A percentile compares a stretch with the other conserved stretches of the same genome.
These are phyloP conservation scores for Cavia porcellus DNA, from an alignment of 2,113 vertebrate species.

Conservation along the genomic window DNA sequence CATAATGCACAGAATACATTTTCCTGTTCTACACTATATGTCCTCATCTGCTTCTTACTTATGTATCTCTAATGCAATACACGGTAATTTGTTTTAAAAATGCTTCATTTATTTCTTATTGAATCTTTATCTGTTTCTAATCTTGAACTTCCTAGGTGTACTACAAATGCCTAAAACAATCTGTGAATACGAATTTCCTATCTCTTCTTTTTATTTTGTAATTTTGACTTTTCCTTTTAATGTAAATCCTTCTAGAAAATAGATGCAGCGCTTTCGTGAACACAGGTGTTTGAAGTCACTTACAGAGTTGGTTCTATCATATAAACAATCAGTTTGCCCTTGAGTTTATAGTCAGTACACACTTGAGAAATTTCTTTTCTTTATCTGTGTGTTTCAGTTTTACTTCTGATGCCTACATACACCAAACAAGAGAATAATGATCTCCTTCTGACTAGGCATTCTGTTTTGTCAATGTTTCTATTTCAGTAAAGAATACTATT, in stretches of 20 bases:
- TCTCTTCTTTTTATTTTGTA: neutral
- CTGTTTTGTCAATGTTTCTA: neutral
- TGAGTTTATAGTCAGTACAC: neutral
- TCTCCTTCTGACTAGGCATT: neutral
- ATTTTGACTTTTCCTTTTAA: constrained; percentile 19
- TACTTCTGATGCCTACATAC: neutral
- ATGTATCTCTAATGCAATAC: neutral
- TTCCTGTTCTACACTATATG: neutral
- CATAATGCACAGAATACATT: neutral
- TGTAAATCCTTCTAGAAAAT: neutral
- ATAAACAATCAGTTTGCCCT: neutral
- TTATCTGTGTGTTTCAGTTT: neutral
- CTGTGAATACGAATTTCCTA: neutral
- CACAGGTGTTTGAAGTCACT: neutral
- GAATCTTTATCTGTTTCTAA: constrained; percentile 16
- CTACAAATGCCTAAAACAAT: constrained; percentile 30
- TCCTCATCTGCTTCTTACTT: neutral
- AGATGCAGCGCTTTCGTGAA: neutral
- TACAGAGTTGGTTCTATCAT: neutral
- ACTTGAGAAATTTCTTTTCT: neutral
- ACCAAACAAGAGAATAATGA: neutral
- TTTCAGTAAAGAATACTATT: neutral
- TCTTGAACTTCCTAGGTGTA: neutral
- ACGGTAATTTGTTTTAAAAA: neutral
- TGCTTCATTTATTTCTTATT: neutral